Evolutionary conservation across 2,113 vertebrate species (phyloP).

Genomic region (Emydocephalus ijimae): DNA sequence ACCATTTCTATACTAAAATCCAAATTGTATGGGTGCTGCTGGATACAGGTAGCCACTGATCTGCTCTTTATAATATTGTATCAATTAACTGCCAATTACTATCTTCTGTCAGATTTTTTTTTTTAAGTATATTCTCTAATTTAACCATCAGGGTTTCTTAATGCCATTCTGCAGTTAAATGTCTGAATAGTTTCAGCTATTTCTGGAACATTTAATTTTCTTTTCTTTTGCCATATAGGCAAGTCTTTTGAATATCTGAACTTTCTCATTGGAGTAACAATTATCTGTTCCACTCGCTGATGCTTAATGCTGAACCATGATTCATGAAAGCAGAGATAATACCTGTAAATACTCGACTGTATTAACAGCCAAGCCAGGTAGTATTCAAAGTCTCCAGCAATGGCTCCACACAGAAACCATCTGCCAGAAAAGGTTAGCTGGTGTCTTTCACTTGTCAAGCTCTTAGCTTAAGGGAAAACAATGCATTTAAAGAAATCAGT

Average conservation of each 20-base stretch:
- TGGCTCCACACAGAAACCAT: conserved; percentile 61
- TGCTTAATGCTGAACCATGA: conserved; percentile 77
- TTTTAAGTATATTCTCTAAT: conserved; percentile 42
- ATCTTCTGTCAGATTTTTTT: conserved; percentile 2
- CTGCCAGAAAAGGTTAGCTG: conserved; percentile 61
- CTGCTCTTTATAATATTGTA: conserved; percentile 38
- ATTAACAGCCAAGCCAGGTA: conserved; percentile 67
- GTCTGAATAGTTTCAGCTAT: conserved; percentile 44
- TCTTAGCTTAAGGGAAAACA: conserved; percentile 55
- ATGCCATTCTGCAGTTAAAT: conserved; percentile 32
- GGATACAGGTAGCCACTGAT: background rate
- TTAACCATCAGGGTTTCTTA: conserved; percentile 29
- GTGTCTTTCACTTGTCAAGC: conserved; percentile 56
- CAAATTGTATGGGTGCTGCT: background rate
- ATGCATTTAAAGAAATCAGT: conserved; percentile 41
- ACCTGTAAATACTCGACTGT: conserved; percentile 70
- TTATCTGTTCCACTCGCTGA: conserved; percentile 64
- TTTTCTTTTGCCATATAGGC: conserved; percentile 17
- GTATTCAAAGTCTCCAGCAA: conserved; percentile 49
- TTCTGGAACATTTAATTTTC: conserved; percentile 26
- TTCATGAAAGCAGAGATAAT: conserved; percentile 64
- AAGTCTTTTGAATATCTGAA: conserved; percentile 38
- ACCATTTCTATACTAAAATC: background rate
- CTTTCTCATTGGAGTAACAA: conserved; percentile 63
- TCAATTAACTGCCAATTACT: conserved; percentile 45